Base-by-base conservation (phyloP, 1,140 invertebrate genomes). In the Papilio dardanus region DNA sequence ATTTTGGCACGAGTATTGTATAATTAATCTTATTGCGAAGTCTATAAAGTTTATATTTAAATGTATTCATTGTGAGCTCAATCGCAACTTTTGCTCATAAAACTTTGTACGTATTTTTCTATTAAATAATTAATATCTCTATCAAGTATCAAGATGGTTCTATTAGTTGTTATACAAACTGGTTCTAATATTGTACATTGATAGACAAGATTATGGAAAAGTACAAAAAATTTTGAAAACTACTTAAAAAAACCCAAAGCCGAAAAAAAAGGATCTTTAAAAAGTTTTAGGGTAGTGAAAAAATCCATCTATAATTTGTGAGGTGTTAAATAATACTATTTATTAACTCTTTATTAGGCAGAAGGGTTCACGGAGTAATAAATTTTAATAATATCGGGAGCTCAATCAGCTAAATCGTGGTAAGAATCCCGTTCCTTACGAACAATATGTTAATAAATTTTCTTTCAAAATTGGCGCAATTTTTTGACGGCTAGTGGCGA, bases 21-120 rank as follows among this genome's bases (percentile, higher is more conserved):
- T n/a, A n/a, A n/a, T n/a, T n/a, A 33, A 6, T 10, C 10, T 37
- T 37, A 77, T 67, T 24, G 16, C n/a, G 42, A 77, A 19, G 16
- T 30, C 35, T 40, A 67, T 58, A 77, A 21, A 14, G 71, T 12
- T 4, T 76, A 40, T 71, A 46, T 73, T 31, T 12, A 7, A 62
- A 66, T 73, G 54, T 31, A n/a, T 46, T 50, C 42, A 62, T 46
- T 78, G 76, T 78, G 78, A 83, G 83, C 83, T 85, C 82, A 85
- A 83, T 76, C 46, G 81, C 54, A 85, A 85, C 76, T 35, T 65
- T 82, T 83, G 82, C 83, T 85, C 82, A 83, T 69, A 37, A 42
- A 69, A 69, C 19, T 37, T 69, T 69, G n/a, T 69, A 69, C 67
- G 31, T 69, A 69, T 35, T 37, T 40, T 69, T 69, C 54, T 62